Evolutionary conservation across 2,797 vertebrate species (phyloP).

Genomic region (Alectoris magna): DNA sequence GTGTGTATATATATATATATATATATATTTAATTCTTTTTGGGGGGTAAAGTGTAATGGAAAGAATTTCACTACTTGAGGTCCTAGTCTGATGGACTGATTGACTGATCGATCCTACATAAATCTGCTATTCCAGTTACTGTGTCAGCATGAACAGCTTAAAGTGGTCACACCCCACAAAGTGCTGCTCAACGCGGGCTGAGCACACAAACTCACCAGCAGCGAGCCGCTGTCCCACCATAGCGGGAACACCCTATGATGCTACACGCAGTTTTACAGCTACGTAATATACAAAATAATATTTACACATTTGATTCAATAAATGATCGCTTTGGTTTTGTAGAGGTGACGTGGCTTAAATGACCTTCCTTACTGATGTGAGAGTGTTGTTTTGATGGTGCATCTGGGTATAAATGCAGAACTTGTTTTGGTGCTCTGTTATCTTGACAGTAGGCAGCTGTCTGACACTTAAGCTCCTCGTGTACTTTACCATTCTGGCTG

Average conservation of each 20-base stretch:
- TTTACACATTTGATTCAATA: constrained; percentile 96
- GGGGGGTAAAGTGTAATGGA: neutral
- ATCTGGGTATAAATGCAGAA: constrained; percentile 83
- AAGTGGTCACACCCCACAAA: constrained; percentile 44
- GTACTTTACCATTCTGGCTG: constrained; percentile 88
- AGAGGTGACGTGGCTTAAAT: constrained; percentile 83
- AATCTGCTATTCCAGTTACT: constrained; percentile 60
- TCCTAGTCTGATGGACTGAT: neutral
- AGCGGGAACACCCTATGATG: neutral
- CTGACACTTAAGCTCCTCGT: constrained; percentile 84
- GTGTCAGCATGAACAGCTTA: constrained; percentile 10
- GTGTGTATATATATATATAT: no score
- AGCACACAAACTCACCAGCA: neutral
- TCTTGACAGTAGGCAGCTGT: constrained; percentile 84
- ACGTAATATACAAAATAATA: neutral
- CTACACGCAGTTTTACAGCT: neutral
- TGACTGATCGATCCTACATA: neutral
- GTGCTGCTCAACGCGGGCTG: neutral
- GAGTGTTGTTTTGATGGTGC: constrained; percentile 81
- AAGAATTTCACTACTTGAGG: neutral
- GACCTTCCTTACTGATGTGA: constrained; percentile 81
- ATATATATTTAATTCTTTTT: no score
- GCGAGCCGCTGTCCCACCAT: neutral
- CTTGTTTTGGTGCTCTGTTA: constrained; percentile 80
- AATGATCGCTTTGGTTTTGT: constrained; percentile 98